Percentiles rank a stretch among this genome's conserved stretches.
Evolutionary conservation across 2,113 vertebrate species (phyloP).

Genomic region (Mionectes macconnelli): DNA sequence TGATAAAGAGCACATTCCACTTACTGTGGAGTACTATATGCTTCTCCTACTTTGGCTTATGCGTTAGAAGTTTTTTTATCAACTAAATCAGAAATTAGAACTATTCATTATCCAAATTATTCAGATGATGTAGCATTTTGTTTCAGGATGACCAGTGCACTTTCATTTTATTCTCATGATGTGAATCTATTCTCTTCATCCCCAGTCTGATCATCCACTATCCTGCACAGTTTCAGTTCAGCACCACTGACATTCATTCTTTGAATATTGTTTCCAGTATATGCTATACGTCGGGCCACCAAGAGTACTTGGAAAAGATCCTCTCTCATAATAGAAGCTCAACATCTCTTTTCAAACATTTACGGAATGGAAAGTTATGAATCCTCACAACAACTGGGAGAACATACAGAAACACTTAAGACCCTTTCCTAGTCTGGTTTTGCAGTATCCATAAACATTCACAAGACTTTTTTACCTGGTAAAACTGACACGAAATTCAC

Average conservation of each 20-base stretch:
- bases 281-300: background rate
- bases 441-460: background rate
- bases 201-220: background rate
- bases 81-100: background rate
- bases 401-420: background rate
- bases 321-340: background rate
- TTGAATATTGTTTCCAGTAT: background rate
- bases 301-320: background rate
- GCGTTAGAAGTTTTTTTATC: background rate
- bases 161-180: background rate
- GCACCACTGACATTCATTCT: background rate
- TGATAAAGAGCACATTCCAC: background rate
- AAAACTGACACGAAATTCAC: background rate
- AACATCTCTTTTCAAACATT: background rate
- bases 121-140: background rate
- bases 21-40: background rate
- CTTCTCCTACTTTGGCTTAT: background rate
- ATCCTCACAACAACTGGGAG: background rate
- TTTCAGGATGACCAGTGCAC: background rate
- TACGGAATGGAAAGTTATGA: background rate
- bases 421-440: background rate
- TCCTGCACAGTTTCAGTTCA: background rate
- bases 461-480: background rate
- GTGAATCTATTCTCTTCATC: background rate
- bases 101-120: background rate